phyloP scores from a whole-genome alignment of 2,888 invertebrate genomes.

The Belgica antarctica region DNA sequence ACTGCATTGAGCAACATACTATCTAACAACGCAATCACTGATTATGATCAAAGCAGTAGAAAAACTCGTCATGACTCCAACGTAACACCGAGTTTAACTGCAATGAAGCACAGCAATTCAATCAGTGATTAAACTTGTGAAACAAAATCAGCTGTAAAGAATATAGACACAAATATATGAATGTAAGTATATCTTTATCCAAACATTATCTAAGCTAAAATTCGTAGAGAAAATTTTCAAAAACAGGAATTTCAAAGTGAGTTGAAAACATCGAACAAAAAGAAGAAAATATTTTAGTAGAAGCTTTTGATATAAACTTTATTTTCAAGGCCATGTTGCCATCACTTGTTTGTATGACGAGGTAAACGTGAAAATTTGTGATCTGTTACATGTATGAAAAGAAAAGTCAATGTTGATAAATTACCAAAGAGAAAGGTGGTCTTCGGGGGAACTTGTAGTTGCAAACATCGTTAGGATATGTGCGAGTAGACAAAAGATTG shows the following conservation, averaged over 20 bases:
- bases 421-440: neutral
- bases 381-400: conserved; percentile 39
- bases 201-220: neutral
- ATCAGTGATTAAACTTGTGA: conserved; percentile 58
- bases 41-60: conserved; percentile 71
- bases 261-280: neutral
- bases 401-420: conserved; percentile 37
- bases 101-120: conserved; percentile 60
- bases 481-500: too few relatives aligned
- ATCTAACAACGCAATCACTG: conserved; percentile 69
- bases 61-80: conserved; percentile 81
- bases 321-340: neutral
- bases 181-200: neutral
- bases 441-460: too few relatives aligned
- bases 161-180: neutral
- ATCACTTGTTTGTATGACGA: neutral
- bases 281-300: too few relatives aligned
- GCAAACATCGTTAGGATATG: too few relatives aligned
- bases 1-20: conserved; percentile 71
- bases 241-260: too few relatives aligned
- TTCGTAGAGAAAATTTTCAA: neutral
- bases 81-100: conserved; percentile 59
- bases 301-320: neutral
- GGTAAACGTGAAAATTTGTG: conserved; percentile 32
- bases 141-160: neutral